phyloP scores from a whole-genome alignment of 2,888 invertebrate genomes.

The Pachliopta kotzebuea region DNA sequence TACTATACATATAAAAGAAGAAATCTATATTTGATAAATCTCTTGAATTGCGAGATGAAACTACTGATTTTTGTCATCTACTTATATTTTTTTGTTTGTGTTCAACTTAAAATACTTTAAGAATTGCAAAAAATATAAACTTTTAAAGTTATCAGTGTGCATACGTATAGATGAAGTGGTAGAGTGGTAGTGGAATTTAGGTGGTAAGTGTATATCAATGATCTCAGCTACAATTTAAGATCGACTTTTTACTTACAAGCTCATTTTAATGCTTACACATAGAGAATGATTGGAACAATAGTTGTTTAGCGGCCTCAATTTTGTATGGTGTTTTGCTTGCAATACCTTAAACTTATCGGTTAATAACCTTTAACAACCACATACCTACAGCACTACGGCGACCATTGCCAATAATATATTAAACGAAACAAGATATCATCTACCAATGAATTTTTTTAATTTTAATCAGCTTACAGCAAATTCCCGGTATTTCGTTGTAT shows the following conservation, averaged over 20 bases:
- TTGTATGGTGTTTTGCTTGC: slow-evolving; percentile 15
- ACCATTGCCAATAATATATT: neutral
- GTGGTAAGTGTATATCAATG: too few species aligned
- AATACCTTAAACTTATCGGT: slow-evolving; percentile 16
- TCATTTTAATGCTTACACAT: slow-evolving; percentile 1
- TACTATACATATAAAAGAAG: neutral
- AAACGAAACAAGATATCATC: neutral
- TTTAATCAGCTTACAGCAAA: neutral
- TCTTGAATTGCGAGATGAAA: neutral
- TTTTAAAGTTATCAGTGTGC: too few species aligned
- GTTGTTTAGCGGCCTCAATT: slow-evolving; percentile 6
- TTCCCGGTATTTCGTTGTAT: too few species aligned
- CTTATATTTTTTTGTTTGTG: neutral
- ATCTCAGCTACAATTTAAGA: too few species aligned
- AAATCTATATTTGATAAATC: neutral
- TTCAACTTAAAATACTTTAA: neutral
- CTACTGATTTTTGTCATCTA: neutral
- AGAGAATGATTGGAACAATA: slow-evolving; percentile 11
- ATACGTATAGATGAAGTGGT: too few species aligned
- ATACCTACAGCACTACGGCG: too few species aligned
- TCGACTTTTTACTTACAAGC: neutral
- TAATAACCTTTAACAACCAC: neutral
- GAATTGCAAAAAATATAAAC: neutral
- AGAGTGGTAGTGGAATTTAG: neutral
- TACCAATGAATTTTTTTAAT: neutral